These are phyloP conservation scores for Linepithema humile DNA, from an alignment of 1,140 invertebrate genomes.

Conservation along the genomic window DNA sequence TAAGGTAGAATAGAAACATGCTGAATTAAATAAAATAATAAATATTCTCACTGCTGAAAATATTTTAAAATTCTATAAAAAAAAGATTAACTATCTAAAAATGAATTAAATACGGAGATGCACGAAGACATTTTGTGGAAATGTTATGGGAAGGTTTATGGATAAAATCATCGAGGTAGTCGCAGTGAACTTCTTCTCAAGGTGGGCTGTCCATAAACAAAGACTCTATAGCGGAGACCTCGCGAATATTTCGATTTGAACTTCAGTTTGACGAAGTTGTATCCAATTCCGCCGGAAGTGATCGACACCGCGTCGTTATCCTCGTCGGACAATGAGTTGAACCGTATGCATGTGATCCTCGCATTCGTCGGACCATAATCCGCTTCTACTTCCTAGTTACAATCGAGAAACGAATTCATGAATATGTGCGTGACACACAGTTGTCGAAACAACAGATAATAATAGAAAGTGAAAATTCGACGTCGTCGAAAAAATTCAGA, in stretches of 20 bases:
- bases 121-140: background rate
- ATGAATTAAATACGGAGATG: too few species aligned
- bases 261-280: conserved; percentile 71
- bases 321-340: conserved; percentile 68
- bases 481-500: background rate
- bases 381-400: conserved; percentile 68
- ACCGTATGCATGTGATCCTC: conserved; percentile 72
- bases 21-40: too few species aligned
- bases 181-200: background rate
- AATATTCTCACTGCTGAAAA: too few species aligned
- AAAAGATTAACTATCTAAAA: too few species aligned
- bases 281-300: conserved; percentile 69
- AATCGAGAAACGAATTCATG: background rate
- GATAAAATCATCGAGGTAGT: background rate
- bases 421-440: background rate
- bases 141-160: background rate
- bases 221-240: conserved; percentile 71
- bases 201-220: conserved; percentile 67
- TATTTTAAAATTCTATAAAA: too few species aligned
- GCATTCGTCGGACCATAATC: conserved; percentile 70
- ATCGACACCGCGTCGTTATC: conserved; percentile 71
- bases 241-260: conserved; percentile 69
- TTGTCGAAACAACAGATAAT: background rate
- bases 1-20: too few species aligned
- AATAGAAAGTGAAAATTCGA: background rate